These are phyloP conservation scores for Alectura lathami DNA, from an alignment of 2,113 vertebrate genomes.

Conservation along the genomic window DNA sequence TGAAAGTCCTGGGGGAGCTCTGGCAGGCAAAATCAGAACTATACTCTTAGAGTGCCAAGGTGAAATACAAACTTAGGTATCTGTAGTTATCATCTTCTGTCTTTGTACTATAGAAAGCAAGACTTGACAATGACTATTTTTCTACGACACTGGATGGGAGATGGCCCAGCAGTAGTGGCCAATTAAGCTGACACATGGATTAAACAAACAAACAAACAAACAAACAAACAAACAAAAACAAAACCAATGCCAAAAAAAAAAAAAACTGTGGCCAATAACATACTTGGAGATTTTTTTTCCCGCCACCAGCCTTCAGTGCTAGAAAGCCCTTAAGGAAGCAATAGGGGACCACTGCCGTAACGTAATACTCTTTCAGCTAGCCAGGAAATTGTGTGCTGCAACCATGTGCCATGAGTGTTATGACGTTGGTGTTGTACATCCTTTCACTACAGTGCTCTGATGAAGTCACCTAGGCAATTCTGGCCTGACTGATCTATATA, in stretches of 20 bases:
- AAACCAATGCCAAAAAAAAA: no score
- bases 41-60: no score
- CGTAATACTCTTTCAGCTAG: not conserved
- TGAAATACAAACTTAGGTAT: not conserved
- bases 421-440: fast-evolving
- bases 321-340: not conserved
- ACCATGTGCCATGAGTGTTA: not conserved
- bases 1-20: not conserved
- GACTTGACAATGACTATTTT: not conserved
- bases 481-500: not conserved
- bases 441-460: not conserved
- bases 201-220: not conserved
- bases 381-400: not conserved
- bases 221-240: not conserved
- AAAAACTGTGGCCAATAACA: not conserved
- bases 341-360: not conserved
- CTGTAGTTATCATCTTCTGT: not conserved
- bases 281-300: not conserved
- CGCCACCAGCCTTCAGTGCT: not conserved
- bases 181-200: not conserved
- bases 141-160: not conserved
- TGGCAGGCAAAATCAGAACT: not conserved
- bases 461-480: not conserved
- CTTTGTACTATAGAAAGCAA: not conserved
- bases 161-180: not conserved